Evolutionary conservation across 1,140 invertebrate species (phyloP).

Genomic region (Xylocopa sonorina): DNA sequence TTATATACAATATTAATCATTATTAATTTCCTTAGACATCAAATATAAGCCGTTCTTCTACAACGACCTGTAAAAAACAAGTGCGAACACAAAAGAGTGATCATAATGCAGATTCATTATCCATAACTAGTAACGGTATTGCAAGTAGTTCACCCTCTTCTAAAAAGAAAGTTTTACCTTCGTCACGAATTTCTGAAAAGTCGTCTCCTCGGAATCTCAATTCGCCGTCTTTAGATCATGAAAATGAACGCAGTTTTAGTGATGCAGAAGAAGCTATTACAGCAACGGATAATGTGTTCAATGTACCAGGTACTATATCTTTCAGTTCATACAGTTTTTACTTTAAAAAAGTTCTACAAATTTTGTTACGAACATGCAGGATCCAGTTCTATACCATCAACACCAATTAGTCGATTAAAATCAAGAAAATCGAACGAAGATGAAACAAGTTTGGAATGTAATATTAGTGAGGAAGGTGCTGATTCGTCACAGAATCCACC

Average conservation of each 20-base stretch:
- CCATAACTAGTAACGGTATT: constrained; percentile 76
- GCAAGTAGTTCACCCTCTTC: constrained; percentile 70
- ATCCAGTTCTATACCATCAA: constrained; percentile 74
- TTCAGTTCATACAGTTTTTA: not conserved
- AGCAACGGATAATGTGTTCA: constrained; percentile 74
- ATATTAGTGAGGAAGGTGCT: constrained; percentile 53
- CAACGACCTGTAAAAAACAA: constrained; percentile 71
- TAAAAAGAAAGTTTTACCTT: constrained; percentile 70
- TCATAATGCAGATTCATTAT: constrained; percentile 67
- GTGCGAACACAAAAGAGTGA: constrained; percentile 70
- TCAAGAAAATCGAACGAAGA: constrained; percentile 76
- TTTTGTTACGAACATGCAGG: constrained; percentile 44
- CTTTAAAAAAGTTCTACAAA: not conserved
- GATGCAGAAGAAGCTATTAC: constrained; percentile 80
- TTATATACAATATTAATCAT: no score
- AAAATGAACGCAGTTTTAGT: constrained; percentile 77
- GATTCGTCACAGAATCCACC: constrained; percentile 56
- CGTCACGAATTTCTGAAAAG: constrained; percentile 69
- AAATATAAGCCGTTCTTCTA: constrained; percentile 67
- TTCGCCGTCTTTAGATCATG: constrained; percentile 73
- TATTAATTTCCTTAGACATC: constrained; percentile 51
- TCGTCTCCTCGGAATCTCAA: constrained; percentile 69
- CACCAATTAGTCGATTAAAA: constrained; percentile 76
- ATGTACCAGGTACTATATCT: constrained; percentile 71
- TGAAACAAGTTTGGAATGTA: constrained; percentile 74